Conservation (phyloP, 2,888 invertebrate genomes). For the Lepetodrilus schrolli region DNA sequence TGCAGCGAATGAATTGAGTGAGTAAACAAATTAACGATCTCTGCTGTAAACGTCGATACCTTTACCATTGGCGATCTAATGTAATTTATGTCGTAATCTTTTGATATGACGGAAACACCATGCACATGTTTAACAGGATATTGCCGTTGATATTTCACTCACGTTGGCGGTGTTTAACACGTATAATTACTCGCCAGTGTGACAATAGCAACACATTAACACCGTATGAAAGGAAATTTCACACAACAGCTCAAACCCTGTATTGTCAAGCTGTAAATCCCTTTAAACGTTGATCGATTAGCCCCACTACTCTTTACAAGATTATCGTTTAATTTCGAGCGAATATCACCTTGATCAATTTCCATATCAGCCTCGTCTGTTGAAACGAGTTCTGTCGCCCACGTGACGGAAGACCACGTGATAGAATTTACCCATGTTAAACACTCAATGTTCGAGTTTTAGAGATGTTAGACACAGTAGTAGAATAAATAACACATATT, state of each 20-base stretch:
- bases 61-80: too few relatives aligned
- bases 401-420: too few relatives aligned
- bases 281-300: slow-evolving; percentile 2
- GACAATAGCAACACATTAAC: not conserved
- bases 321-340: slow-evolving; percentile 22
- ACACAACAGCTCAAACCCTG: not conserved
- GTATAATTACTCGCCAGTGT: not conserved
- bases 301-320: not conserved
- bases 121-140: not conserved
- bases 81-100: too few relatives aligned
- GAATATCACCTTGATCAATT: not conserved
- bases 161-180: not conserved
- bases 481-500: too few relatives aligned
- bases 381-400: too few relatives aligned
- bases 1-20: too few relatives aligned
- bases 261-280: slow-evolving; percentile 1
- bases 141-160: not conserved
- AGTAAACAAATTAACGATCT: too few relatives aligned
- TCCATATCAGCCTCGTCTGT: too few relatives aligned
- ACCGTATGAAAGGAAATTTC: not conserved
- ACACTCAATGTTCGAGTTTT: too few relatives aligned
- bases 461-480: too few relatives aligned
- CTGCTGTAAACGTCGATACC: too few relatives aligned
- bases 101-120: not conserved
- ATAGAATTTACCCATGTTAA: too few relatives aligned